Conservation (phyloP, 1,140 invertebrate species). For the Lepidurus couesii region DNA sequence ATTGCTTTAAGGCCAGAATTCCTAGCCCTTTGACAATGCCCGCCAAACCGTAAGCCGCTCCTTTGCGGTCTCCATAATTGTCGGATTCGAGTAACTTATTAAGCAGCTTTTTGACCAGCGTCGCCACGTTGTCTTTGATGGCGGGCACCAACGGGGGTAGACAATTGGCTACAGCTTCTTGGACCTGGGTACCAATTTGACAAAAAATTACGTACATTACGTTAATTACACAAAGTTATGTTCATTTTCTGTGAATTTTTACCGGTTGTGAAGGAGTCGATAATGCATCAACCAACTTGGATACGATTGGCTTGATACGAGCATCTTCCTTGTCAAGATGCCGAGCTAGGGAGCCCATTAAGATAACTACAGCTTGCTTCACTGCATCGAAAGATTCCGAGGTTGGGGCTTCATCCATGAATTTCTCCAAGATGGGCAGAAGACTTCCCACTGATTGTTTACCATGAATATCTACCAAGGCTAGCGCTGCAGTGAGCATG, state of each 20-base stretch:
- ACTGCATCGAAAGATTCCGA: constrained; percentile 86
- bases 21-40: constrained; percentile 92
- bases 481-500: constrained; percentile 90
- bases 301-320: constrained; percentile 83
- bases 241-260: constrained; percentile 29
- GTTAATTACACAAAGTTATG: background rate
- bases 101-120: constrained; percentile 80
- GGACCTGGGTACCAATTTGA: constrained; percentile 58
- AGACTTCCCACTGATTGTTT: constrained; percentile 64
- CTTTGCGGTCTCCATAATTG: constrained; percentile 93
- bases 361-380: constrained; percentile 88
- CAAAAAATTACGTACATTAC: background rate
- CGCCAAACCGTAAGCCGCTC: constrained; percentile 82
- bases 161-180: constrained; percentile 96
- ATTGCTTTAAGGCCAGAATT: constrained; percentile 88
- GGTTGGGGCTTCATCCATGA: constrained; percentile 82
- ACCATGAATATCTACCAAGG: constrained; percentile 83
- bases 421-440: constrained; percentile 82
- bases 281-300: constrained; percentile 79
- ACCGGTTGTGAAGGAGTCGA: constrained; percentile 94
- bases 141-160: constrained; percentile 86
- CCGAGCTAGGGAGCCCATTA: constrained; percentile 91
- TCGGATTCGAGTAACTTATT: constrained; percentile 84
- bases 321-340: constrained; percentile 88
- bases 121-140: constrained; percentile 81